Percentiles rank a stretch among this genome's conserved stretches.
phyloP scores from a whole-genome alignment of 2,113 vertebrate species.

The Gymnarchus niloticus region DNA sequence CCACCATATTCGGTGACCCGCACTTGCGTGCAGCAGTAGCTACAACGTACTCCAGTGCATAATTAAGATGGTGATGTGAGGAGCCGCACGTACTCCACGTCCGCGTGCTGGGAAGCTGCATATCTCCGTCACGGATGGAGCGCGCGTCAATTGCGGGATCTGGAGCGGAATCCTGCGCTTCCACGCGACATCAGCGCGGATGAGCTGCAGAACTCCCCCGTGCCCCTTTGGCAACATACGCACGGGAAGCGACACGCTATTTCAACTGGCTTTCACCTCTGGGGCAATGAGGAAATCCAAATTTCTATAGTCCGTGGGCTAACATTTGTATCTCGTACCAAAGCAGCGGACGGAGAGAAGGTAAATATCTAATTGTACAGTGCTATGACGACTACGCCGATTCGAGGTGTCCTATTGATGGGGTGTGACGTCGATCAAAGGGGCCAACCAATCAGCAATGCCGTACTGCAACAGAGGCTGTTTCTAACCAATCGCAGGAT shows the following conservation, averaged over 20 bases:
- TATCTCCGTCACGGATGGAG: background rate
- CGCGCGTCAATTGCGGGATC: background rate
- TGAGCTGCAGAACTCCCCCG: background rate
- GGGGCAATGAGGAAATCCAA: background rate
- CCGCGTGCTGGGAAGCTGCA: background rate
- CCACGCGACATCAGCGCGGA: background rate
- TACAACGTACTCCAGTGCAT: background rate
- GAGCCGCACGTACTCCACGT: slow-evolving; percentile 10
- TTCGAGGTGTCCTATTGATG: background rate
- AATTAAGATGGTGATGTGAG: slow-evolving; percentile 6
- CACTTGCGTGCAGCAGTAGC: background rate
- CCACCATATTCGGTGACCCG: background rate
- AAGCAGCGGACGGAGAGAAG: background rate
- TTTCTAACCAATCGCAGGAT: slow-evolving; percentile 1
- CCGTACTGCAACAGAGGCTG: background rate
- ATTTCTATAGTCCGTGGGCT: background rate
- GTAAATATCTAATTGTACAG: background rate
- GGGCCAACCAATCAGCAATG: background rate
- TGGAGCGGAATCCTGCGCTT: background rate
- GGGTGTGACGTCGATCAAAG: background rate
- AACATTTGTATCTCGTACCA: background rate
- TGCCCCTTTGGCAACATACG: background rate
- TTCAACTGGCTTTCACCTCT: background rate
- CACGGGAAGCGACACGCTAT: background rate
- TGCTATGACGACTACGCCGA: background rate